Base-by-base conservation (phyloP, 1,140 invertebrate species). In the Drosophila funebris region DNA sequence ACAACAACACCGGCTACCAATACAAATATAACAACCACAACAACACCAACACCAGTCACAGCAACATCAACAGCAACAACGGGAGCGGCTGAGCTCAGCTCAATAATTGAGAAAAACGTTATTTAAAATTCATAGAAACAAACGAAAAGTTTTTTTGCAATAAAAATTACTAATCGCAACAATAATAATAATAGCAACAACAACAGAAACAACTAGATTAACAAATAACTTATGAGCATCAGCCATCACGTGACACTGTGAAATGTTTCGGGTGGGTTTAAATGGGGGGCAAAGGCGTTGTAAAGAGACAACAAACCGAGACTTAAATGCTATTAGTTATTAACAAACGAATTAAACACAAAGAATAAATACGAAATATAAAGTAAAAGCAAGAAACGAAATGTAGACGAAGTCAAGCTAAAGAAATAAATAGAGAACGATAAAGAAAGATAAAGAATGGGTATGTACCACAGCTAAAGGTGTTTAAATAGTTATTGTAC, bases 291-390 rank as follows among this genome's bases (percentile, higher is more conserved):
- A 33, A 29, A 50, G 18, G n/a, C 18, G 66, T 33, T 62, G 64
- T 68, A 48, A 48, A 24, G 53, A 56, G 5, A 36, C 11, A 14
- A 11, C 20, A 58, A 85, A 69, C 46, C 46, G 78, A 88, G 82
- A 87, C 83, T 85, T 85, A 87, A 74, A 66, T 37, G 60, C 56
- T 73, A 66, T 44, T 79, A 84, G 73, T 73, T 76, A 73, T 84
- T 73, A 84, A 78, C 63, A 56, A 82, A 60, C 37, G 48, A 41
- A 73, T 39, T 56, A 53, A 54, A 70, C 22, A 29, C 18, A 63
- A 46, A 27, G 18, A 43, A 58, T 27, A 46, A 61, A 56, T 36
- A 62, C 66, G 48, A 58, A 14, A 66, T n/a, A 24, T 18, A 16
- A 8, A 39, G 5, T 5, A 46, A 46, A 46, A 22, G 9, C 29